Percentiles rank a stretch among this genome's conserved stretches.
Evolutionary conservation across 2,888 invertebrate genomes (phyloP).

Genomic region (Morpho helenor): DNA sequence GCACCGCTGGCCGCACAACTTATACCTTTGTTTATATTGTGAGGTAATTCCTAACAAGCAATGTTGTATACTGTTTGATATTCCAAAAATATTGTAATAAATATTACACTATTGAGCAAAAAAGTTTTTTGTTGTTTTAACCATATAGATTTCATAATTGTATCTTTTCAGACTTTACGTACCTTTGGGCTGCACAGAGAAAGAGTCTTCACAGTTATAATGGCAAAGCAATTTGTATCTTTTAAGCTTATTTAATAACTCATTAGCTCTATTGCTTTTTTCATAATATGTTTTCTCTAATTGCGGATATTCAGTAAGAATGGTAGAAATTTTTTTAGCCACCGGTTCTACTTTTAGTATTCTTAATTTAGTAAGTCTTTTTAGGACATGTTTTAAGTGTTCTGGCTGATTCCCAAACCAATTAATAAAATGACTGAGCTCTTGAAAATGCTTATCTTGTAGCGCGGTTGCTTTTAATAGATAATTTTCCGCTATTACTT

Average conservation of each 20-base stretch:
- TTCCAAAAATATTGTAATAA: not conserved
- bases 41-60: too few relatives aligned
- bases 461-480: constrained; percentile 24
- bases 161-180: constrained; percentile 1
- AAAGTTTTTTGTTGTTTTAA: too few relatives aligned
- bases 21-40: too few relatives aligned
- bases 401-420: constrained; percentile 33
- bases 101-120: not conserved
- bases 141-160: too few relatives aligned
- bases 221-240: constrained; percentile 33
- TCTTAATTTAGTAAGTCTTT: constrained; percentile 32
- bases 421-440: constrained; percentile 29
- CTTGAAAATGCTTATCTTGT: constrained; percentile 26
- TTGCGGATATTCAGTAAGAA: constrained; percentile 26
- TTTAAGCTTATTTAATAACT: constrained; percentile 16
- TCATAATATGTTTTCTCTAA: constrained; percentile 23
- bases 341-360: constrained; percentile 28
- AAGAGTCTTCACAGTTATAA: constrained; percentile 30
- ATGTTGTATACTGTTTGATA: too few relatives aligned
- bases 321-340: constrained; percentile 21
- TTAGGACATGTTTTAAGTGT: constrained; percentile 42
- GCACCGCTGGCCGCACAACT: too few relatives aligned
- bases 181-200: constrained; percentile 16
- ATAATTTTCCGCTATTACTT: constrained; percentile 28
- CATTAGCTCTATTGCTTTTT: constrained; percentile 12